Percentiles rank a stretch among this genome's conserved stretches.
phyloP scores from a whole-genome alignment of 2,113 vertebrate genomes.

The Corydoras sp. region DNA sequence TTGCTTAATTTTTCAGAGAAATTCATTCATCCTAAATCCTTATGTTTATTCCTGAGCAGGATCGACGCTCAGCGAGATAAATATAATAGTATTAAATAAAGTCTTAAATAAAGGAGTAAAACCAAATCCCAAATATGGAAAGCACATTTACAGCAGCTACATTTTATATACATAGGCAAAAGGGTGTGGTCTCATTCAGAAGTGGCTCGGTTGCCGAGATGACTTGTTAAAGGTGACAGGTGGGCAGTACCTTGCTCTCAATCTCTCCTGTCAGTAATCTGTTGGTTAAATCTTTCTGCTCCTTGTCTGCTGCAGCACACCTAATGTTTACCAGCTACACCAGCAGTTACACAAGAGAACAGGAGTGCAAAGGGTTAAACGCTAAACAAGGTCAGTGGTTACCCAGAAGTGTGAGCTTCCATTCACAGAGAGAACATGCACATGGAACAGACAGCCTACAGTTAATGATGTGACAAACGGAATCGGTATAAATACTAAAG shows the following conservation, averaged over 20 bases:
- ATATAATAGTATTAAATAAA: no score
- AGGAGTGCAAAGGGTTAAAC: slow-evolving; percentile 34
- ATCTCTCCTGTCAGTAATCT: slow-evolving; percentile 99
- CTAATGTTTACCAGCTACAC: slow-evolving; percentile 95
- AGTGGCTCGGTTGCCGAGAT: slow-evolving; percentile 57
- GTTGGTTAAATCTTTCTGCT: slow-evolving; percentile 99
- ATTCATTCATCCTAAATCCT: no score
- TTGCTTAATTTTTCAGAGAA: no score
- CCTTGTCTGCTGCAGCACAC: slow-evolving; percentile 96
- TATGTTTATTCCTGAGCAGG: no score
- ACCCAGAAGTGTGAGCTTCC: slow-evolving; percentile 46
- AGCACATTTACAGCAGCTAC: no score
- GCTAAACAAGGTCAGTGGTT: slow-evolving; percentile 44
- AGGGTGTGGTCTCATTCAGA: slow-evolving; percentile 64
- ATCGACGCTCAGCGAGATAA: no score
- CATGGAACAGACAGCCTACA: slow-evolving; percentile 20
- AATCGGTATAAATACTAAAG: neutral
- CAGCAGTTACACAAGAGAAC: slow-evolving; percentile 23
- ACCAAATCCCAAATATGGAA: no score
- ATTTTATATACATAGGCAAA: no score
- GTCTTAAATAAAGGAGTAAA: no score
- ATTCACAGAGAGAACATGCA: slow-evolving; percentile 52
- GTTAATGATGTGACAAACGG: neutral
- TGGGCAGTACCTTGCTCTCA: slow-evolving; percentile 90
- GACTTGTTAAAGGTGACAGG: slow-evolving; percentile 55